A percentile compares a stretch with the other conserved stretches of the same genome.
Conservation (phyloP, 2,888 invertebrate species). For the Caenorhabditis doughertyi region DNA sequence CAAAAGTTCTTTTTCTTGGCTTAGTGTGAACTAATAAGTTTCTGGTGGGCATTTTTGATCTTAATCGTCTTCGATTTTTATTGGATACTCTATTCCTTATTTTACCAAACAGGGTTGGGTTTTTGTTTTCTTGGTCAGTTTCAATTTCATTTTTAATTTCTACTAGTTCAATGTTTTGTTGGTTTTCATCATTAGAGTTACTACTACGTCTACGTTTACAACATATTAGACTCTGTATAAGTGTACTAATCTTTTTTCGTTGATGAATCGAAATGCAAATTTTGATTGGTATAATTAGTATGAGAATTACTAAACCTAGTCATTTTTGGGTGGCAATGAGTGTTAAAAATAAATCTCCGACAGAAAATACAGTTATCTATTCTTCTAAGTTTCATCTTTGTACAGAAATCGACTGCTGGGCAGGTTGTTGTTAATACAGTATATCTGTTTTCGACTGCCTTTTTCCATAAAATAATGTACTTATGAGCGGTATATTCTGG, state of each 20-base stretch:
- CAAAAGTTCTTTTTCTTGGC: not conserved
- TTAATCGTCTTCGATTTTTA: not conserved
- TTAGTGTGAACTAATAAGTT: too few species aligned
- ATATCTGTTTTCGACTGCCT: not conserved
- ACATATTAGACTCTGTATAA: too few species aligned
- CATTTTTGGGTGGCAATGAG: constrained; percentile 17
- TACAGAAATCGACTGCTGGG: not conserved
- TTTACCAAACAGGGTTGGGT: too few species aligned
- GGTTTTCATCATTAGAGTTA: too few species aligned
- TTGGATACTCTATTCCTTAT: not conserved
- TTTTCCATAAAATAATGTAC: constrained; percentile 4
- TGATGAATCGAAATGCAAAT: too few species aligned
- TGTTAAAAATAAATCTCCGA: not conserved
- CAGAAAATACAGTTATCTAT: not conserved
- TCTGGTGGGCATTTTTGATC: not conserved
- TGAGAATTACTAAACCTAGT: not conserved
- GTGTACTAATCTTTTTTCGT: too few species aligned
- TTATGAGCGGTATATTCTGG: constrained; percentile 8
- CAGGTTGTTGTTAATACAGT: not conserved
- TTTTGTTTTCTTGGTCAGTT: too few species aligned
- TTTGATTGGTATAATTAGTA: too few species aligned
- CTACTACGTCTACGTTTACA: too few species aligned
- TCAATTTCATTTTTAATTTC: too few species aligned
- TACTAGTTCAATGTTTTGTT: too few species aligned
- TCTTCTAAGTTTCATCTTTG: not conserved